Conservation (phyloP, 2,888 invertebrate species). For the Atethmia centrago region DNA sequence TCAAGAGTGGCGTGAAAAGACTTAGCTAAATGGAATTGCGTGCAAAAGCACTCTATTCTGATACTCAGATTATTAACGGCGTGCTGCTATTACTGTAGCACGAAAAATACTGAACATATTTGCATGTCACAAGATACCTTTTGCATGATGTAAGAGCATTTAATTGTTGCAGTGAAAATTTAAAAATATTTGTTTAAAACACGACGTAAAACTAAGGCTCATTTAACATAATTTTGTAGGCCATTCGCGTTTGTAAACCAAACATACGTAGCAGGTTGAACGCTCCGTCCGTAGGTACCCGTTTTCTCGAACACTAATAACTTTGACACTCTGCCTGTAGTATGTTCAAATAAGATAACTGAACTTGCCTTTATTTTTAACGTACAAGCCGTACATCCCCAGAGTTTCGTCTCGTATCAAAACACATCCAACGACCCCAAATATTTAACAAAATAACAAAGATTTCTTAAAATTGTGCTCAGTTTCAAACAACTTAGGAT, state of each 20-base stretch:
- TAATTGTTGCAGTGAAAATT: constrained; percentile 27
- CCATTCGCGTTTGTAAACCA: neutral
- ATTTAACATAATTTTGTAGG: neutral
- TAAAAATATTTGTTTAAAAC: constrained; percentile 14
- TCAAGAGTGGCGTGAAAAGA: constrained; percentile 9
- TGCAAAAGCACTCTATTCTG: constrained; percentile 31
- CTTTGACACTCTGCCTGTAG: constrained; percentile 44
- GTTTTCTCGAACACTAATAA: constrained; percentile 41
- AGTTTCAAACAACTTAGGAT: constrained; percentile 39
- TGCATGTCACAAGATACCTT: constrained; percentile 37
- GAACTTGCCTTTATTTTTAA: constrained; percentile 48
- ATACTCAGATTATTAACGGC: constrained; percentile 34
- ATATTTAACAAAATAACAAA: constrained; percentile 33
- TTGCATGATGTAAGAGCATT: constrained; percentile 41
- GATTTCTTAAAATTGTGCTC: constrained; percentile 13
- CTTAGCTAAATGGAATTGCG: constrained; percentile 12
- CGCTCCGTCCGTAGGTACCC: neutral
- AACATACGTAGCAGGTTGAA: neutral
- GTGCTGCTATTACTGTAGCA: constrained; percentile 10
- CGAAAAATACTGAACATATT: constrained; percentile 34
- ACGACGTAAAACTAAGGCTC: neutral
- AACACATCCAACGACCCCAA: constrained; percentile 38
- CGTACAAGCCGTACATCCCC: constrained; percentile 10
- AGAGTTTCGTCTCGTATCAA: constrained; percentile 19
- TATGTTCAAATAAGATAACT: constrained; percentile 73